Conservation (phyloP, 2,888 invertebrate genomes). For the Acrobasis consociella region DNA sequence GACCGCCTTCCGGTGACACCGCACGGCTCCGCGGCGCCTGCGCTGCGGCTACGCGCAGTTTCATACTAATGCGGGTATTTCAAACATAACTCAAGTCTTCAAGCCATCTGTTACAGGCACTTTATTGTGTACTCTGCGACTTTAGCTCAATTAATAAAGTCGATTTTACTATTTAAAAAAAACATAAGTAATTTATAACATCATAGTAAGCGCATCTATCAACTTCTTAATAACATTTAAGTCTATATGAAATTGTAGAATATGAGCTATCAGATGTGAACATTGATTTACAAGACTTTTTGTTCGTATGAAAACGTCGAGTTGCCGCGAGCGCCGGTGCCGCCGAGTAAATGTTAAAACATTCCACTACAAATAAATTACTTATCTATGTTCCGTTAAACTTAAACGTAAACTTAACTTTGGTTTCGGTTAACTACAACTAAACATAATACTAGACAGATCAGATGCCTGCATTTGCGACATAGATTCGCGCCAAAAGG, state of each 20-base stretch:
- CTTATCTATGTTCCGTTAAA: constrained; percentile 34
- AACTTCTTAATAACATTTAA: no score
- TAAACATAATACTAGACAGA: constrained; percentile 34
- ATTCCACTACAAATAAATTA: constrained; percentile 33
- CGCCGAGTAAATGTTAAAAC: constrained; percentile 21
- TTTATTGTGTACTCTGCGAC: no score
- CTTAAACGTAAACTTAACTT: constrained; percentile 53
- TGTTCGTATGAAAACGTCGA: neutral
- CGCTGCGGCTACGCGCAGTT: neutral
- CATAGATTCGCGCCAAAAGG: neutral
- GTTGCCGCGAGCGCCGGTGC: neutral
- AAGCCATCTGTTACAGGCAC: no score
- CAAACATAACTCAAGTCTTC: no score
- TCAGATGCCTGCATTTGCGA: constrained; percentile 26
- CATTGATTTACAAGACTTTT: neutral
- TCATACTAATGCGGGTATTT: neutral
- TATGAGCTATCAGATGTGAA: no score
- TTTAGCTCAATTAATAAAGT: no score
- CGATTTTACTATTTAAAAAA: no score
- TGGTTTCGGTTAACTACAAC: constrained; percentile 52
- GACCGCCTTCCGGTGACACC: constrained; percentile 18
- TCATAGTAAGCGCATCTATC: no score
- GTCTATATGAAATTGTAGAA: no score
- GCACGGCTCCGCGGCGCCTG: neutral
- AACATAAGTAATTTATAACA: no score